A percentile compares a stretch with the other conserved stretches of the same genome.
Evolutionary conservation across 1,140 invertebrate species (phyloP).

Genomic region (Coboldia fuscipes): DNA sequence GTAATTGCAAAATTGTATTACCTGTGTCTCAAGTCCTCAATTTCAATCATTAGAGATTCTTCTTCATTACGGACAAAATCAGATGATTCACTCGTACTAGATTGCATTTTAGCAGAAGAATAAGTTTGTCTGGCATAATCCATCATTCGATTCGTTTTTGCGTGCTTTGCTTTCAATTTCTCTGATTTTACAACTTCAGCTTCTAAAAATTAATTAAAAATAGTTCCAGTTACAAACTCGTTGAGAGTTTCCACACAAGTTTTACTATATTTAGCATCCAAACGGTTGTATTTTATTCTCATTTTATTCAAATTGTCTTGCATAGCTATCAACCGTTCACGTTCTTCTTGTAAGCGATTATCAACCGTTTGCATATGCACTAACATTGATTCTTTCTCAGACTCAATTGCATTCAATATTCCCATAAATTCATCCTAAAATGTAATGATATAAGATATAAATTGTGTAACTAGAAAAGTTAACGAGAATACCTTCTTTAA

Average conservation of each 20-base stretch:
- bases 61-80: neutral
- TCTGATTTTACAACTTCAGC: slow-evolving; percentile 13
- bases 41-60: neutral
- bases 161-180: slow-evolving; percentile 15
- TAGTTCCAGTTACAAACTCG: no score
- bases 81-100: neutral
- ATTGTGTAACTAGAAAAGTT: no score
- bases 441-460: slow-evolving; percentile 4
- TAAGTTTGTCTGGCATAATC: slow-evolving; percentile 8
- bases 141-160: slow-evolving; percentile 15
- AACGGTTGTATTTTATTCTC: slow-evolving; percentile 12
- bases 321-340: slow-evolving; percentile 11
- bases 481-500: slow-evolving; percentile 13
- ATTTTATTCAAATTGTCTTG: slow-evolving; percentile 10
- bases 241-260: slow-evolving; percentile 13
- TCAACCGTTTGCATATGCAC: slow-evolving; percentile 25
- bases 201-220: no score
- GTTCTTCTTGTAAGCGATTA: slow-evolving; percentile 27
- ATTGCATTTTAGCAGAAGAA: neutral
- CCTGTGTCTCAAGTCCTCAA: neutral
- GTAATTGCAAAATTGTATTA: neutral
- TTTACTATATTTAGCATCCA: slow-evolving; percentile 11
- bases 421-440: slow-evolving; percentile 16
- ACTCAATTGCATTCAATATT: slow-evolving; percentile 25
- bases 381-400: slow-evolving; percentile 27